phyloP scores from a whole-genome alignment of 2,797 vertebrate genomes.

The Bradypodion pumilum region DNA sequence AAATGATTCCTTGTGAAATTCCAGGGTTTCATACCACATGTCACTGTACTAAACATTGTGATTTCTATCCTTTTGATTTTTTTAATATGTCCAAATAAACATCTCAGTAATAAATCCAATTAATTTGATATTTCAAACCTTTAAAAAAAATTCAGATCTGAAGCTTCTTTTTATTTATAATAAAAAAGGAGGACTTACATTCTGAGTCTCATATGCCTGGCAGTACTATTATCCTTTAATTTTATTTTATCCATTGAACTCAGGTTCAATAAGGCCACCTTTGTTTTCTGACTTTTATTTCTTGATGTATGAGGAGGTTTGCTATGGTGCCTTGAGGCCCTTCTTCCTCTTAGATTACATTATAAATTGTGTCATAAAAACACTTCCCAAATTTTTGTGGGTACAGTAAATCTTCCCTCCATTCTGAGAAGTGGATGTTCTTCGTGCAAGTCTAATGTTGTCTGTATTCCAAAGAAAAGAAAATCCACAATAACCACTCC shows the following conservation, averaged over 20 bases:
- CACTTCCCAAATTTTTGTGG: neutral
- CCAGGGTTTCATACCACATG: neutral
- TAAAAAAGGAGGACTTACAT: neutral
- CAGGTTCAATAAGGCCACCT: neutral
- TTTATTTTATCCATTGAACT: neutral
- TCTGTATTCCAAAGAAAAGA: slow-evolving; percentile 29
- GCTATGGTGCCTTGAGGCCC: neutral
- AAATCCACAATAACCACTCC: neutral
- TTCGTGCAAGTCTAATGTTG: neutral
- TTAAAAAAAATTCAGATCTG: too few species aligned
- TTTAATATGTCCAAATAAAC: neutral
- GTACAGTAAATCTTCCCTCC: neutral
- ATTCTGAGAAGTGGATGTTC: neutral
- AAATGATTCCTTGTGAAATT: neutral
- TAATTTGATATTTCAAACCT: too few species aligned
- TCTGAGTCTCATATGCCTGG: neutral
- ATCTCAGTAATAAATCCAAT: neutral
- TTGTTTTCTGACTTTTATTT: neutral
- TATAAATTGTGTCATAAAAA: neutral
- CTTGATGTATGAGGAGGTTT: neutral
- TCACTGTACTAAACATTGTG: neutral
- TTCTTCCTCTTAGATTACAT: neutral
- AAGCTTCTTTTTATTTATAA: too few species aligned
- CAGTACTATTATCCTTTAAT: too few species aligned
- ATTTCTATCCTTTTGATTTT: too few species aligned